phyloP scores from a whole-genome alignment of 2,888 invertebrate species.

The Cephus runcator region DNA sequence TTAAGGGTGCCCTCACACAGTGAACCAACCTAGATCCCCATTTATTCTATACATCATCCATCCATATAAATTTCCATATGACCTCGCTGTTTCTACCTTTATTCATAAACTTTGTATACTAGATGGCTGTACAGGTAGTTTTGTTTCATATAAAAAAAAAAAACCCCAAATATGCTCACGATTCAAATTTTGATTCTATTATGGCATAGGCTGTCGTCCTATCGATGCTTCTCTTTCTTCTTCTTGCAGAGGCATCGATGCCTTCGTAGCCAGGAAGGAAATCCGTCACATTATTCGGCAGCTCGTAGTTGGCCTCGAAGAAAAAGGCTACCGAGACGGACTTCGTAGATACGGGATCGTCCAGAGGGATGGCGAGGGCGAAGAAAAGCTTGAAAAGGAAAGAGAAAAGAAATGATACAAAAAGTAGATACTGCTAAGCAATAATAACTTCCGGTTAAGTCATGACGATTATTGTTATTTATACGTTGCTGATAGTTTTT shows the following conservation, averaged over 20 bases:
- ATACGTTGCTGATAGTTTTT: not conserved
- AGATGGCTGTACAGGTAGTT: not conserved
- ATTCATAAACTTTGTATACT: not conserved
- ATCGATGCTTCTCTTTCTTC: constrained; percentile 31
- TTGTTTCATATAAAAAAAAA: not conserved
- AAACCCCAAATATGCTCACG: constrained; percentile 40
- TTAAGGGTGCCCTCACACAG: constrained; percentile 15
- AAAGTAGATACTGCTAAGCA: not conserved
- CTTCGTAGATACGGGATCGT: constrained; percentile 70
- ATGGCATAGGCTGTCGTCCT: constrained; percentile 44
- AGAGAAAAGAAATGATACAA: not conserved
- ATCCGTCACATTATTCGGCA: constrained; percentile 68
- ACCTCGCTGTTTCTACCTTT: not conserved
- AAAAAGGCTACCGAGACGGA: constrained; percentile 79
- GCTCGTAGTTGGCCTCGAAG: constrained; percentile 76
- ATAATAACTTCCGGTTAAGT: not conserved
- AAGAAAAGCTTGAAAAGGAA: constrained; percentile 71
- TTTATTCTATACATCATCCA: not conserved
- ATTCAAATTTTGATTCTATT: constrained; percentile 52
- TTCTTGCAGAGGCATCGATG: not conserved
- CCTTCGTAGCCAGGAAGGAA: constrained; percentile 26
- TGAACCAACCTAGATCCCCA: not conserved
- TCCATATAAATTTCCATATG: not conserved
- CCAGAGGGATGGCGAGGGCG: constrained; percentile 77
- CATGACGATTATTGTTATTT: not conserved